Base-by-base conservation (phyloP, 2,888 invertebrate species). In the Apotomis capreana region DNA sequence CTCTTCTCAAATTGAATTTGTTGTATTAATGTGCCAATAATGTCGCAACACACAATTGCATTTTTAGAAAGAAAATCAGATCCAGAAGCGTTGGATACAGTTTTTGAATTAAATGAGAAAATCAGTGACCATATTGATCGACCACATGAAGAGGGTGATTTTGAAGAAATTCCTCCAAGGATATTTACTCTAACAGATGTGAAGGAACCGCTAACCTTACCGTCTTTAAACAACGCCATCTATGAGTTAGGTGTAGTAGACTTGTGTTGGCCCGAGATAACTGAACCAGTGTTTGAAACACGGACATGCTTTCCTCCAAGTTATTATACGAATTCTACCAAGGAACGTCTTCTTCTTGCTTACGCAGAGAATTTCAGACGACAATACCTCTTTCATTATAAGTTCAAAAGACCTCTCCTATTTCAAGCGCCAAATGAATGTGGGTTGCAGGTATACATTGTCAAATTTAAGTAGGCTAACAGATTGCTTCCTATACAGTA, bases 291-390 rank as follows among this genome's bases (percentile, higher is more conserved):
- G 2, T 95, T 95, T 79, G 94, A 95, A 80, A 92, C 92, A 44
- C 87, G 94, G 40, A 92, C 90, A 5, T 93, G 94, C 81, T 95
- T 95, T 80, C 96, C 97, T 0, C 88, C 89, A 68, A 94, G 94
- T 70, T 97, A 97, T 82, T 94, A 94, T 70, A 94, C 92, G 3
- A 94, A 96, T 77, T 94, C 91, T 13, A 88, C 94, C 26, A 96
- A 97, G 83, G 97, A 97, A 84, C 95, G 95, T 64, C 84, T 96
- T 12, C 82, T 97, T 9, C 85, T 97, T 59, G 93, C 96, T 68
- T 96, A 96, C 80, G 95, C 96, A 0, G 97, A 97, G 86, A 97
- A 96, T 85, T 97, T 97, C 83, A 94, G 97, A 13, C 93, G 94
- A 65, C 97, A 97, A 80, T 96, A 95, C 87, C 88, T 91, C 69